These are phyloP conservation scores for Budorcas taxicolor DNA, from an alignment of 2,113 vertebrate species.

Conservation along the genomic window DNA sequence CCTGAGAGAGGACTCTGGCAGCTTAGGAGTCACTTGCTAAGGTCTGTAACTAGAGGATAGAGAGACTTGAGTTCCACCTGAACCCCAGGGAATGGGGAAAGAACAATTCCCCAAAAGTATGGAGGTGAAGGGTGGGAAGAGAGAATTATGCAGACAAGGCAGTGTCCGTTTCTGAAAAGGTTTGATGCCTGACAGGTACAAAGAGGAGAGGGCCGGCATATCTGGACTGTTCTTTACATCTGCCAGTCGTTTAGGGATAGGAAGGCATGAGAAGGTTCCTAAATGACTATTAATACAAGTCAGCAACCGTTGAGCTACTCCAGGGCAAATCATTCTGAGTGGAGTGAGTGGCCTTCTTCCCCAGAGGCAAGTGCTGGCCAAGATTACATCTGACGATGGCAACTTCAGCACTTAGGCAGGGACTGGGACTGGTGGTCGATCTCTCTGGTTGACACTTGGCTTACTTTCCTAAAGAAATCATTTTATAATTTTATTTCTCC, in stretches of 20 bases:
- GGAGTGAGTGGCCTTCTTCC: neutral
- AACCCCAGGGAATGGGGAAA: neutral
- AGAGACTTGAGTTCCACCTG: neutral
- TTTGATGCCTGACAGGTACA: neutral
- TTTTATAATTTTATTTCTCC: neutral
- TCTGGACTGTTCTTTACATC: neutral
- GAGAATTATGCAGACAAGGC: neutral
- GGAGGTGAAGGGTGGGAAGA: neutral
- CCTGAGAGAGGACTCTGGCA: neutral
- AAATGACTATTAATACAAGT: neutral
- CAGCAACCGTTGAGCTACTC: neutral
- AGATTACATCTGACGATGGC: neutral
- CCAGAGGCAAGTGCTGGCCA: neutral
- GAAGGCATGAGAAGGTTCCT: neutral
- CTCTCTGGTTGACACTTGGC: neutral
- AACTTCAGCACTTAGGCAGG: neutral
- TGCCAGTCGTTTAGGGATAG: neutral
- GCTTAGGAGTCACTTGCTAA: too few species aligned
- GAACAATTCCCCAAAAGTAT: neutral
- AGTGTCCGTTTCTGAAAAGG: neutral
- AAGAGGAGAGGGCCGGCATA: neutral
- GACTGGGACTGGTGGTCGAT: fast-evolving
- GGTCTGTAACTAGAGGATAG: neutral
- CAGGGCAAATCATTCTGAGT: neutral
- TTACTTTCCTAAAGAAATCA: neutral